Evolutionary conservation across 2,113 vertebrate species (phyloP).

Genomic region (Ursus arctos): DNA sequence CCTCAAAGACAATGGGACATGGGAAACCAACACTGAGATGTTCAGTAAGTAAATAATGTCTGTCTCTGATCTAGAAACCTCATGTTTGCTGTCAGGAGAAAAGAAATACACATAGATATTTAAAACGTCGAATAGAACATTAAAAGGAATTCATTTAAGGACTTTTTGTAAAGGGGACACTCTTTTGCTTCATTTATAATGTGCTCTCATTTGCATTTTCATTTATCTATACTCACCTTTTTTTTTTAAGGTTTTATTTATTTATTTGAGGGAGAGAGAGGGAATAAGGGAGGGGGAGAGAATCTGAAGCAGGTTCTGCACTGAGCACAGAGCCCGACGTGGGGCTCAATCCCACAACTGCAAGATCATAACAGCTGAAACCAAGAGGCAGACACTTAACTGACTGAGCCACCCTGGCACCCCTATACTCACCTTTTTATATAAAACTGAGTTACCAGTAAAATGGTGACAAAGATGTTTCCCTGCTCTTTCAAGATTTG

Average conservation of each 20-base stretch:
- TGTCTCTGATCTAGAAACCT: background rate
- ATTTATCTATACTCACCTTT: slow-evolving; percentile 30
- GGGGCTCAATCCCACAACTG: background rate
- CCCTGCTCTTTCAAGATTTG: background rate
- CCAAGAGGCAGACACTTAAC: background rate
- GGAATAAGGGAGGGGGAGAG: background rate
- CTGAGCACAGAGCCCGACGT: background rate
- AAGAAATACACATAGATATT: background rate
- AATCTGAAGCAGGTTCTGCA: background rate
- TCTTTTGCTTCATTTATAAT: background rate
- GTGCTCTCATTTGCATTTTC: background rate
- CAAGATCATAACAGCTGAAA: background rate
- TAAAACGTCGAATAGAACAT: background rate
- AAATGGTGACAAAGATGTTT: background rate
- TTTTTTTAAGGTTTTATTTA: background rate
- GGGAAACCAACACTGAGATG: background rate
- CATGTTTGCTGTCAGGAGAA: background rate
- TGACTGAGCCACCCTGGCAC: background rate
- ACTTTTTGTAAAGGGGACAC: slow-evolving; percentile 6
- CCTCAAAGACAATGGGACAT: background rate
- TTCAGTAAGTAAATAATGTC: background rate
- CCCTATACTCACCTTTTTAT: background rate
- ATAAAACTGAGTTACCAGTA: background rate
- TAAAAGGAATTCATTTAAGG: background rate
- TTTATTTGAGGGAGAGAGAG: too few relatives aligned